Percentiles rank a stretch among this genome's conserved stretches.
Conservation (phyloP, 2,797 vertebrate genomes). For the Mormyrops attenuatus region DNA sequence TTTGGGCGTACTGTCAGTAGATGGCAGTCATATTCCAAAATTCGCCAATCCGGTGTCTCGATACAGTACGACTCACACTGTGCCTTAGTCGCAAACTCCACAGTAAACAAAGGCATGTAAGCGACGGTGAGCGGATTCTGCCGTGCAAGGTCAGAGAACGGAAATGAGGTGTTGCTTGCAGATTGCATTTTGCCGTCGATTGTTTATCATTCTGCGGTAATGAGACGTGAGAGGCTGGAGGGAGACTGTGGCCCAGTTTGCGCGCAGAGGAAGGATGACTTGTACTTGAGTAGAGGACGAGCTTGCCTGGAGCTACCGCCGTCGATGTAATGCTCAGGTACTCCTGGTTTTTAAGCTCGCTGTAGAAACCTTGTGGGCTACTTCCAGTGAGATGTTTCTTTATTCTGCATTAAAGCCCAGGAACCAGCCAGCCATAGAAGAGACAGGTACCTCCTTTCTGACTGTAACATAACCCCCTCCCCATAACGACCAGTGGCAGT, state of each 20-base stretch:
- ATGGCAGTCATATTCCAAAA: not conserved
- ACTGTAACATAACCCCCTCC: not conserved
- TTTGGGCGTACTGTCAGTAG: conserved; percentile 3
- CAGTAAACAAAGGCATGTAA: not conserved
- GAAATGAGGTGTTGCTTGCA: conserved; percentile 13
- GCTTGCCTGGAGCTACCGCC: not conserved
- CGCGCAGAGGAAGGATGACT: not conserved
- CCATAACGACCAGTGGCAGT: not conserved
- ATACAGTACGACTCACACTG: not conserved
- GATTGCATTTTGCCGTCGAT: conserved; percentile 11
- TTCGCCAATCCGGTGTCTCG: not conserved
- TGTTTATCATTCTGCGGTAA: not conserved
- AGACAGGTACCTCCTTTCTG: not conserved
- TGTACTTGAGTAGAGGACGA: not conserved
- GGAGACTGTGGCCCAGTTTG: not conserved
- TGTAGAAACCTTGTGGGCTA: not conserved
- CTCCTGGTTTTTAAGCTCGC: not conserved
- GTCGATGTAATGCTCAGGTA: not conserved
- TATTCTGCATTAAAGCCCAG: not conserved
- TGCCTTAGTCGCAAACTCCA: not conserved
- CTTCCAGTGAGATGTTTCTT: not conserved
- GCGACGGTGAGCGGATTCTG: not conserved
- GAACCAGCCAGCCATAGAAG: not conserved
- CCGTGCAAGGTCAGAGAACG: not conserved
- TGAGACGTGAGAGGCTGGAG: not conserved